These are phyloP conservation scores for Diadromus collaris DNA, from an alignment of 2,888 invertebrate genomes.

Conservation along the genomic window DNA sequence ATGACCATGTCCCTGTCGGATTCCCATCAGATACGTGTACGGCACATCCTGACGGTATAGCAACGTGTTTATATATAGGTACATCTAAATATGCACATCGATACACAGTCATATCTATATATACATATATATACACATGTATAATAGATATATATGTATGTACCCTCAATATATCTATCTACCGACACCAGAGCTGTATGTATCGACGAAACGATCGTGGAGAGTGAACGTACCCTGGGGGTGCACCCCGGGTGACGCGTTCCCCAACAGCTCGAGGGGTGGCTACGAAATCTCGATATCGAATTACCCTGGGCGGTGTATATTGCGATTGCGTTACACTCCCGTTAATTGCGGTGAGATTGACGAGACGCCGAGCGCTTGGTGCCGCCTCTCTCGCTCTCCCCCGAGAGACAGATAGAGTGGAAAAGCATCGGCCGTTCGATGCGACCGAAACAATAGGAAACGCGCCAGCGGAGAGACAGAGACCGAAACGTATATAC, in stretches of 20 bases:
- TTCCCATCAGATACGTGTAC: not conserved
- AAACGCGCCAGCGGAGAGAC: not conserved
- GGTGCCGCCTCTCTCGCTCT: slow-evolving; percentile 3
- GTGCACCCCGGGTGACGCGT: slow-evolving; percentile 17
- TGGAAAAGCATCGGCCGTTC: slow-evolving; percentile 37
- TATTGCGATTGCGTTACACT: slow-evolving; percentile 64
- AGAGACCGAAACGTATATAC: slow-evolving; percentile 32
- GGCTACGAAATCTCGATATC: slow-evolving; percentile 57
- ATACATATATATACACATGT: not conserved
- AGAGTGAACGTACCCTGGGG: slow-evolving; percentile 28
- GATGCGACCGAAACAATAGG: slow-evolving; percentile 41
- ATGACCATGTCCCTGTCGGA: not conserved
- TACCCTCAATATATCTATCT: not conserved
- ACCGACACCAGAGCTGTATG: not conserved
- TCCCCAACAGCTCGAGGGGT: slow-evolving; percentile 32
- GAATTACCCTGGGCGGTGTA: slow-evolving; percentile 60
- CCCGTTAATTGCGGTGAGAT: slow-evolving; percentile 64
- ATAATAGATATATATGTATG: not conserved
- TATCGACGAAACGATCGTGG: slow-evolving; percentile 39
- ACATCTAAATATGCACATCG: not conserved
- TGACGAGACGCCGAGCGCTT: slow-evolving; percentile 48
- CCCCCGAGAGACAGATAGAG: slow-evolving; percentile 46
- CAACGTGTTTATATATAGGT: not conserved
- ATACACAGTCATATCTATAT: not conserved
- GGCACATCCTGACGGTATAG: not conserved